phyloP scores from a whole-genome alignment of 2,113 vertebrate genomes.

The Cynopterus brachyotis region DNA sequence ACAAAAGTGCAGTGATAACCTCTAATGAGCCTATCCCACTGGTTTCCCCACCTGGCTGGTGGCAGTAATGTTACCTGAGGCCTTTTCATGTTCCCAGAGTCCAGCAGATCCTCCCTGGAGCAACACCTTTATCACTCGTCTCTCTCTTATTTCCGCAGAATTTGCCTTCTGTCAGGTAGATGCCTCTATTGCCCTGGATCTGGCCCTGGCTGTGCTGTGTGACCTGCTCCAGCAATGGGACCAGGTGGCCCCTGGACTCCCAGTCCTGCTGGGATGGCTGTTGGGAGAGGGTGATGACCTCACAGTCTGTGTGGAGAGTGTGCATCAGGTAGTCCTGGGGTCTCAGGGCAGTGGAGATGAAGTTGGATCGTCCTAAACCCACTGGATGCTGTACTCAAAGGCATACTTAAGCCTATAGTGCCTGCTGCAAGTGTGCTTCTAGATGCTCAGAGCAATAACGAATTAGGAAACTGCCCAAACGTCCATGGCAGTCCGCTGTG shows the following conservation, averaged over 20 bases:
- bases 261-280: slow-evolving; percentile 89
- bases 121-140: neutral
- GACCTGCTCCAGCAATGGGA: slow-evolving; percentile 88
- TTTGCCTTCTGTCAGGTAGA: slow-evolving; percentile 85
- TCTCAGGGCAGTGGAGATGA: neutral
- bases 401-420: neutral
- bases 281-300: slow-evolving; percentile 83
- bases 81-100: neutral
- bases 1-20: neutral
- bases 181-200: slow-evolving; percentile 89
- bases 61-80: neutral
- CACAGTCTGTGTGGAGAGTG: slow-evolving; percentile 44
- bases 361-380: neutral
- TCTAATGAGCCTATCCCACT: neutral
- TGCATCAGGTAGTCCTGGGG: slow-evolving; percentile 73
- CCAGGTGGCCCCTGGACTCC: slow-evolving; percentile 79
- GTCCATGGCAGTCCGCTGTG: neutral
- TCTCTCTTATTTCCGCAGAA: slow-evolving; percentile 78
- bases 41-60: neutral
- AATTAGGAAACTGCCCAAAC: neutral
- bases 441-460: neutral
- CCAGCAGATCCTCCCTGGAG: neutral
- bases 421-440: neutral
- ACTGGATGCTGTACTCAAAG: neutral
- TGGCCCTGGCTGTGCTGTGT: slow-evolving; percentile 88